phyloP scores from a whole-genome alignment of 2,888 invertebrate species.

The Yponomeuta plumbellus region DNA sequence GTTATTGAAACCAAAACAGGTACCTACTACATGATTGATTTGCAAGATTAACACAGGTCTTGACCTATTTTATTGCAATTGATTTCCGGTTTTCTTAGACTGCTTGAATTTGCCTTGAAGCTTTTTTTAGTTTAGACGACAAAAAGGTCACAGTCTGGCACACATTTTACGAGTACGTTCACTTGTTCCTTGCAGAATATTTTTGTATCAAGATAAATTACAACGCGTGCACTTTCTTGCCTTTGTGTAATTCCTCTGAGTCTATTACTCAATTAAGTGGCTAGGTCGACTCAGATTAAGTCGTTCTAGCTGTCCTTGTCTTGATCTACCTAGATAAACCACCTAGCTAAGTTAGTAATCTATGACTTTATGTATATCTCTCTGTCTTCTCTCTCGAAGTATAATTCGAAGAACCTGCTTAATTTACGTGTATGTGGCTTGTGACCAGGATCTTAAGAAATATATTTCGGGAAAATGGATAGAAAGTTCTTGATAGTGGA shows the following conservation, averaged over 20 bases:
- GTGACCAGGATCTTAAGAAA: too few species aligned
- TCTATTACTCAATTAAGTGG: neutral
- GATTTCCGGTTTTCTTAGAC: neutral
- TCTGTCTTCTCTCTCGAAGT: too few species aligned
- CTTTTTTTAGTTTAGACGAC: neutral
- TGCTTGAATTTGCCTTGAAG: neutral
- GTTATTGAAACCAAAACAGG: neutral
- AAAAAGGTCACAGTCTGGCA: neutral
- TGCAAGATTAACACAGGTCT: neutral
- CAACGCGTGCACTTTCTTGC: too few species aligned
- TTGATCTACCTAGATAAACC: conserved; percentile 2
- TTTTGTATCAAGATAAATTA: too few species aligned
- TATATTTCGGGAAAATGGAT: too few species aligned
- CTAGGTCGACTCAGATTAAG: conserved; percentile 6
- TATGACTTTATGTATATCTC: neutral
- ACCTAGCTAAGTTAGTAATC: neutral
- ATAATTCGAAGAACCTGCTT: too few species aligned
- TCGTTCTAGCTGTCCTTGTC: conserved; percentile 22
- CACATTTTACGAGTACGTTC: neutral
- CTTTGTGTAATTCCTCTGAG: neutral
- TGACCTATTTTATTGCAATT: conserved; percentile 1
- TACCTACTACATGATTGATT: neutral
- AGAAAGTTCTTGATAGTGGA: too few species aligned
- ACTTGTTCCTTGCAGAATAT: neutral
- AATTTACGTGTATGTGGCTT: too few species aligned